phyloP scores from a whole-genome alignment of 2,113 vertebrate species.

The Macaca nemestrina region DNA sequence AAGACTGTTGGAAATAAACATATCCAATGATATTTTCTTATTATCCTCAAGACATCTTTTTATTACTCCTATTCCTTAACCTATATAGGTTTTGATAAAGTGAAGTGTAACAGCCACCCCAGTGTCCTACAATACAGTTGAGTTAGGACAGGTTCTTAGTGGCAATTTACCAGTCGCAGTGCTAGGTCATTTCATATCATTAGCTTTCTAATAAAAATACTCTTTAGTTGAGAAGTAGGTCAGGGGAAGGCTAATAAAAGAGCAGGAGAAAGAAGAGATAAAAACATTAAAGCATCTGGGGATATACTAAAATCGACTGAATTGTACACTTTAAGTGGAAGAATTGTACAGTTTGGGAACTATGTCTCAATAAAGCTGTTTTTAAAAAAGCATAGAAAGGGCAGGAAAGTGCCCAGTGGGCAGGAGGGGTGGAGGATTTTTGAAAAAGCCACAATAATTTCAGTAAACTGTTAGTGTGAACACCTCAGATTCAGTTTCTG shows the following conservation, averaged over 20 bases:
- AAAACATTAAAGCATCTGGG: neutral
- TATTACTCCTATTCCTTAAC: slow-evolving; percentile 65
- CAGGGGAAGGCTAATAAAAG: slow-evolving; percentile 24
- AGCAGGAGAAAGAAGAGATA: neutral
- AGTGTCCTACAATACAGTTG: neutral
- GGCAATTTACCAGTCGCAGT: slow-evolving; percentile 28
- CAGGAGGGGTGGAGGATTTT: neutral
- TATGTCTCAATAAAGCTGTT: neutral
- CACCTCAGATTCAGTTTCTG: neutral
- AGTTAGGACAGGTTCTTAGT: neutral
- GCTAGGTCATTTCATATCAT: slow-evolving; percentile 50
- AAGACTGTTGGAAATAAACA: slow-evolving; percentile 62
- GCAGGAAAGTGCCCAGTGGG: rapidly evolving
- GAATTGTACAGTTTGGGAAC: neutral
- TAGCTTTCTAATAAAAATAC: slow-evolving; percentile 58
- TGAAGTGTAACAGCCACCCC: slow-evolving; percentile 21
- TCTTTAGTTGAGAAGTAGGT: slow-evolving; percentile 42
- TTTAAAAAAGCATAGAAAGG: neutral
- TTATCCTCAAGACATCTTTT: slow-evolving; percentile 68
- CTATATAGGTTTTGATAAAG: slow-evolving; percentile 73
- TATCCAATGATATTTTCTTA: slow-evolving; percentile 64
- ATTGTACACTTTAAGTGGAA: neutral
- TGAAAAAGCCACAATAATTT: neutral
- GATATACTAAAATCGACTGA: neutral
- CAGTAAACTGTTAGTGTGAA: neutral